Conservation (phyloP, 2,797 vertebrate genomes). For the Discoglossus pictus region DNA sequence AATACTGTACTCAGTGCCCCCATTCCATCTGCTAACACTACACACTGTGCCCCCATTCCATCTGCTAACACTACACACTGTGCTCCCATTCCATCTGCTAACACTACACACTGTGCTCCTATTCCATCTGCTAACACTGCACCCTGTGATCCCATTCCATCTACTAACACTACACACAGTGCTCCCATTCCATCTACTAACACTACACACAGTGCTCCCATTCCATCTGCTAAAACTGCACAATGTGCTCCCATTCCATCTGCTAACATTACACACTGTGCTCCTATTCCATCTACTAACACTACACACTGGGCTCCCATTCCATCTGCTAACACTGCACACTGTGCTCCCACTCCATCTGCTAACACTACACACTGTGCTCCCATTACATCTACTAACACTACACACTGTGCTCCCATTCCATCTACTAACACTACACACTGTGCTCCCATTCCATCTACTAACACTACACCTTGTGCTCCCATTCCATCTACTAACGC, state of each 20-base stretch:
- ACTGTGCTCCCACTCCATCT: background rate
- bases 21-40: too few species aligned
- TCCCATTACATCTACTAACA: background rate
- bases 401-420: background rate
- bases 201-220: background rate
- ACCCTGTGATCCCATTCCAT: too few species aligned
- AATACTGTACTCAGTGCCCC: too few species aligned
- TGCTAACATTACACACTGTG: too few species aligned
- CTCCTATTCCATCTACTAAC: background rate
- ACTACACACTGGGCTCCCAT: background rate
- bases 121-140: background rate
- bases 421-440: too few species aligned
- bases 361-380: background rate
- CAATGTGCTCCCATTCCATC: background rate
- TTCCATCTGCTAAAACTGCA: background rate
- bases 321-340: background rate
- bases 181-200: background rate
- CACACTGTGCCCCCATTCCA: too few species aligned
- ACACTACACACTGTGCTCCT: too few species aligned
- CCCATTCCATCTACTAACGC: background rate
- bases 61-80: too few species aligned
- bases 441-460: too few species aligned
- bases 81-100: too few species aligned
- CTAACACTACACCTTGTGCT: background rate
- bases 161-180: background rate